Evolutionary conservation across 2,888 invertebrate genomes (phyloP).

Genomic region (Nesidiocoris tenuis): DNA sequence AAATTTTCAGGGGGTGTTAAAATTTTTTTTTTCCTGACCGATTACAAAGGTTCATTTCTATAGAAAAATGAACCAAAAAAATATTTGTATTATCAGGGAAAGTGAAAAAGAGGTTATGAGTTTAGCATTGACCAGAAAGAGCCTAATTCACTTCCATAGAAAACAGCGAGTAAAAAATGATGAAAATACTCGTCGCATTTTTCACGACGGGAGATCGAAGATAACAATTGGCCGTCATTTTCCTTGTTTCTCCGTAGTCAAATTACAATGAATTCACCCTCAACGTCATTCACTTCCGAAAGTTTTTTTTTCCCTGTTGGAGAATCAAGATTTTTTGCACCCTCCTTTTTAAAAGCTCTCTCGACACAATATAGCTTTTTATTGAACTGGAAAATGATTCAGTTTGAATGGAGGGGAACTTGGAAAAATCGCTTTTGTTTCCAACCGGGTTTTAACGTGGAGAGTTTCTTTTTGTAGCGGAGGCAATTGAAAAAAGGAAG

Average conservation of each 20-base stretch:
- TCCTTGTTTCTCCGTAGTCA: constrained; percentile 24
- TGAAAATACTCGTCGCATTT: neutral
- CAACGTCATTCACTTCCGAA: neutral
- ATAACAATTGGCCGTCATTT: constrained; percentile 5
- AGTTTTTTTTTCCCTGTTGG: neutral
- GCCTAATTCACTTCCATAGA: too few relatives aligned
- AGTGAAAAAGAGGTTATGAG: too few relatives aligned
- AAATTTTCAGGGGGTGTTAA: too few relatives aligned
- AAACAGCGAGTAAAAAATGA: too few relatives aligned
- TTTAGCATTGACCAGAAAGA: too few relatives aligned
- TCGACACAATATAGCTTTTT: constrained; percentile 32
- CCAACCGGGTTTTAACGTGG: neutral
- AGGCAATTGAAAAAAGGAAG: neutral
- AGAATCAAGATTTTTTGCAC: constrained; percentile 8
- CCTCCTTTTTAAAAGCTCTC: constrained; percentile 18
- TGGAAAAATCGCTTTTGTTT: neutral
- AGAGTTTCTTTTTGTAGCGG: neutral
- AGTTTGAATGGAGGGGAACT: constrained; percentile 2
- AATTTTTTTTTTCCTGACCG: too few relatives aligned
- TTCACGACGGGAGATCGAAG: neutral
- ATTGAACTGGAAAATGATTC: constrained; percentile 39
- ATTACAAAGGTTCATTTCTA: too few relatives aligned
- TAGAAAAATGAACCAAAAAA: too few relatives aligned
- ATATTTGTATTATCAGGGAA: too few relatives aligned
- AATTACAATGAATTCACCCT: constrained; percentile 6